Base-by-base conservation (phyloP, 1,140 invertebrate species). In the Apocrypta bakeri region DNA sequence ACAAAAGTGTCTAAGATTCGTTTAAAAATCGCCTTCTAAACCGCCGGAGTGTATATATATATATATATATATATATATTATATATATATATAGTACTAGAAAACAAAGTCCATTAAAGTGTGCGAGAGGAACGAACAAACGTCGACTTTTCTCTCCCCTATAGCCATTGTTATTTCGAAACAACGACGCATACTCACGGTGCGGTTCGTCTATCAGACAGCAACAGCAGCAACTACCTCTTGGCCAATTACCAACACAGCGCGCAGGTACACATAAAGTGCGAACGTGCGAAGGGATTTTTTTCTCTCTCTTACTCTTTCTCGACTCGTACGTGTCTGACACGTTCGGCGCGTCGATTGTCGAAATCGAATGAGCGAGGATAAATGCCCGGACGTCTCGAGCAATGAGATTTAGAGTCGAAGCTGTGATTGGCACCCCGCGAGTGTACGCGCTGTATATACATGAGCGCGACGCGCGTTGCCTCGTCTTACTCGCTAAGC, bases 131-230 rank as follows among this genome's bases (percentile, higher is more conserved):
- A n/a, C 48, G 48, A 56, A 56, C 48, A 56, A 56, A 56, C 48
- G 21, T 21, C 48, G 48, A n/a, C 17, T 56, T 56, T 56, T 56
- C 48, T 56, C 68, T 37, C 21, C 7, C 69, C 12, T 17, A 37
- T 14, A n/a, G 17, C 31, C n/a, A 68, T 77, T 42, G 63, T 68
- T 68, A 33, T 68, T 77, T 77, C 31, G 75, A 11, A 66, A 69
- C 17, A 31, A 66, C 48, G 12, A 68, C 63, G 17, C 21, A 40
- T 27, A 27, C 40, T 0, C n/a, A 25, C 21, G n/a, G 42, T 8
- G 42, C 25, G 14, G 27, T 25, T 56, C 40, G 24, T 42, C 33
- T 27, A 78, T 66, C 37, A 56, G 48, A 37, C 33, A 37, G 33
- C 33, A 2, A 37, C 48, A 17, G 21, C 42, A 11, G 63, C 6